Conservation (phyloP, 2,113 vertebrate genomes). For the Anguilla japonica region DNA sequence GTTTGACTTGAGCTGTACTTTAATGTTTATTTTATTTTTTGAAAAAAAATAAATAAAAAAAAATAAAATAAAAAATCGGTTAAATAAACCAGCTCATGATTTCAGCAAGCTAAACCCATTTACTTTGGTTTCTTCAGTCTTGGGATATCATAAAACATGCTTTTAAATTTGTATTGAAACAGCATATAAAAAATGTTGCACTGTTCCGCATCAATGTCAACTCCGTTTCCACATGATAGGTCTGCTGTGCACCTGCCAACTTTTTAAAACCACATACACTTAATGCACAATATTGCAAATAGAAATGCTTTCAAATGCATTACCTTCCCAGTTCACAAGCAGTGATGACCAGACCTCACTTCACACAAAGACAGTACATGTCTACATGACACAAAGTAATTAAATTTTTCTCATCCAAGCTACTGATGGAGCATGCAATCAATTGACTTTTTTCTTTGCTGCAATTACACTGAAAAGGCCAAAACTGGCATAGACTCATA, state of each 20-base stretch:
- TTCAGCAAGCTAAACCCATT: background rate
- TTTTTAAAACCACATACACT: background rate
- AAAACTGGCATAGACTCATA: conserved; percentile 7
- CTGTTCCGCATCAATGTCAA: background rate
- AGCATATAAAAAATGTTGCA: background rate
- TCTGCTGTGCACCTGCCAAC: background rate
- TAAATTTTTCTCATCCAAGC: conserved; percentile 15
- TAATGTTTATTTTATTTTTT: background rate
- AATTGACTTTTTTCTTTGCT: conserved; percentile 1
- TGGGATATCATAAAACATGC: background rate
- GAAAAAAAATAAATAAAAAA: background rate
- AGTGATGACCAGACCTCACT: conserved; percentile 4
- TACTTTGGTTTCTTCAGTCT: background rate
- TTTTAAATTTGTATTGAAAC: too few species aligned
- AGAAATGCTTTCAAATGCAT: background rate
- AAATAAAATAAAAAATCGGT: background rate
- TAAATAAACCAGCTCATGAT: background rate
- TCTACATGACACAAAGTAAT: conserved; percentile 18
- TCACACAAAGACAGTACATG: background rate
- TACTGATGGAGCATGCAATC: conserved; percentile 7
- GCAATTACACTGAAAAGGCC: conserved; percentile 15
- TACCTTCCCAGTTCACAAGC: background rate
- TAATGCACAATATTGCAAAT: background rate
- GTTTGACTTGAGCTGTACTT: background rate
- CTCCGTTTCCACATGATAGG: background rate